Conservation (phyloP, 2,113 vertebrate genomes). For the Panthera uncia region DNA sequence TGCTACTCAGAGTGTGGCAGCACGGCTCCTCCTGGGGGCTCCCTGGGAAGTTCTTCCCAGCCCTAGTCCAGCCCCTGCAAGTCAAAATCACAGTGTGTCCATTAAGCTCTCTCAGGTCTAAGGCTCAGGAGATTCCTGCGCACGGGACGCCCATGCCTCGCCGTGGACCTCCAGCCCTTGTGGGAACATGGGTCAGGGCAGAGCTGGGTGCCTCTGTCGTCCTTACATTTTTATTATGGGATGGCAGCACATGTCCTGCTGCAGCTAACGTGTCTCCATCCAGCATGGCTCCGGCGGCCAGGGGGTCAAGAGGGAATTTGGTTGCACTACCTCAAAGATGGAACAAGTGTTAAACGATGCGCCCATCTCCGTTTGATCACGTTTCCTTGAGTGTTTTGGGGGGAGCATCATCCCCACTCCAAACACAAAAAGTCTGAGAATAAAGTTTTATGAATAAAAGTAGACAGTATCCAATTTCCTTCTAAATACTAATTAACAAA, state of each 20-base stretch:
- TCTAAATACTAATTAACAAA: slow-evolving; percentile 15
- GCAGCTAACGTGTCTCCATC: neutral
- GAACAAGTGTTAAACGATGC: neutral
- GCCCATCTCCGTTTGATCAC: neutral
- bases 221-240: neutral
- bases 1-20: neutral
- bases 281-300: no score
- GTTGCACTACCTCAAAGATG: neutral
- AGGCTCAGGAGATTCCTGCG: neutral
- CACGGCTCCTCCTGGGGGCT: neutral
- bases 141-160: no score
- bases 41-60: neutral
- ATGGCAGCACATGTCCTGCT: neutral
- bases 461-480: neutral
- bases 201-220: neutral
- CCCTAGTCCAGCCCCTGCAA: neutral
- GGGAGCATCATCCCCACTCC: neutral
- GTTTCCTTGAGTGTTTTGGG: neutral
- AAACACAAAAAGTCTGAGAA: neutral
- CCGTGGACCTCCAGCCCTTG: fast-evolving
- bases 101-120: neutral
- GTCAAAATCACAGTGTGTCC: neutral
- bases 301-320: neutral
- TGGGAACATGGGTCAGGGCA: fast-evolving
- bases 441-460: slow-evolving; percentile 19